Evolutionary conservation across 2,888 invertebrate species (phyloP).

Genomic region (Trissolcus brochymenae): DNA sequence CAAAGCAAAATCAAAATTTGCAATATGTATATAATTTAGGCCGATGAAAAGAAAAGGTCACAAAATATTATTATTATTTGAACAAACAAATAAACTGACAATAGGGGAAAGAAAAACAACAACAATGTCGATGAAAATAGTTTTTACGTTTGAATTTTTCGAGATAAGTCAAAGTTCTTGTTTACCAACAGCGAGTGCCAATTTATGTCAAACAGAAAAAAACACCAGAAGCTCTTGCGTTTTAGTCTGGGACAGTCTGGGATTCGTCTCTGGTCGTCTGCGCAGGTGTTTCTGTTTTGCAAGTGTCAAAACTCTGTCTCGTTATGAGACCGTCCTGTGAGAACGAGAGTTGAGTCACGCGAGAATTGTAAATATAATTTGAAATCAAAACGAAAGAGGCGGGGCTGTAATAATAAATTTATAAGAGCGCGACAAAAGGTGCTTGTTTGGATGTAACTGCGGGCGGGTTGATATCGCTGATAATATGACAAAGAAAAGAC

Average conservation of each 20-base stretch:
- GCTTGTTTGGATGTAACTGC: slow-evolving; percentile 42
- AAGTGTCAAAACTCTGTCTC: not conserved
- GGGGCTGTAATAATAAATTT: not conserved
- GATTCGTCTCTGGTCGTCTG: not conserved
- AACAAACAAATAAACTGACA: too few relatives aligned
- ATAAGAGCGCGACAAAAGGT: slow-evolving; percentile 5
- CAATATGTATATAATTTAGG: too few relatives aligned
- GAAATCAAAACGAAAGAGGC: too few relatives aligned
- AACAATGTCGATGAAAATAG: too few relatives aligned
- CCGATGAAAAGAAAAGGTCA: too few relatives aligned
- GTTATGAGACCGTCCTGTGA: not conserved
- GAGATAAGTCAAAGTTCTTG: not conserved
- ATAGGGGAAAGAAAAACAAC: too few relatives aligned
- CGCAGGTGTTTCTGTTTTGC: not conserved
- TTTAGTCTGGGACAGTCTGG: not conserved
- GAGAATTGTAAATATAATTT: too few relatives aligned
- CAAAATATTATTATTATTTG: too few relatives aligned
- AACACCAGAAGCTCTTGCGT: not conserved
- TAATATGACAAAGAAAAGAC: slow-evolving; percentile 59
- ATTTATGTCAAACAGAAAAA: not conserved
- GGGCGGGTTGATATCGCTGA: slow-evolving; percentile 44
- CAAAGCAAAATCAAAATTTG: too few relatives aligned
- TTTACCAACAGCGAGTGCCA: slow-evolving; percentile 1
- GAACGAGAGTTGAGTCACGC: not conserved
- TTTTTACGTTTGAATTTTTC: too few relatives aligned